Percentiles rank a stretch among this genome's conserved stretches.
These are phyloP conservation scores for Misgurnus mizolepis DNA, from an alignment of 2,113 vertebrate species.

Conservation along the genomic window DNA sequence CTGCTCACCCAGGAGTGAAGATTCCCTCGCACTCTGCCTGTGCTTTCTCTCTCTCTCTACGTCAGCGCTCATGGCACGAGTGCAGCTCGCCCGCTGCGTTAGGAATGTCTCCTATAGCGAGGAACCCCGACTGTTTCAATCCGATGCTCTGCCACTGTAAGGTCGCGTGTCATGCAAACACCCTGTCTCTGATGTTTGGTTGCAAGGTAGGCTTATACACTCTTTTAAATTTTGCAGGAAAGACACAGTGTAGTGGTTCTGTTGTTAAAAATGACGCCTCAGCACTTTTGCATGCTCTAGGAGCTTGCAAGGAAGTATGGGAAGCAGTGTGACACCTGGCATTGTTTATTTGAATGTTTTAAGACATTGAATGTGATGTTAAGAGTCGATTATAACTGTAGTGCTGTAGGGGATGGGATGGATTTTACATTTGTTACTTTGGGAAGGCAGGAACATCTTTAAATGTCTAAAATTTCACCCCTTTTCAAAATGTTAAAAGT, in stretches of 20 bases:
- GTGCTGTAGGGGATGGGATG: too few relatives aligned
- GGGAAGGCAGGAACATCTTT: background rate
- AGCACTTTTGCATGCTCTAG: background rate
- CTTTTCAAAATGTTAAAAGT: background rate
- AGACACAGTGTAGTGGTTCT: background rate
- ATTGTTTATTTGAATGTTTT: too few relatives aligned
- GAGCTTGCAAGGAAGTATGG: background rate
- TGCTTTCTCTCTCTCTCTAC: constrained; percentile 49
- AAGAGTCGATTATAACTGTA: background rate
- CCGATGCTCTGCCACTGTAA: constrained; percentile 97
- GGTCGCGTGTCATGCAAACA: constrained; percentile 94
- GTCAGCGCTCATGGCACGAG: constrained; percentile 46
- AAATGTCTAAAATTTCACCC: background rate
- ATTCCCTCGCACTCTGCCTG: constrained; percentile 23
- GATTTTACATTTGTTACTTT: background rate
- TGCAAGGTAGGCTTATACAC: constrained; percentile 87
- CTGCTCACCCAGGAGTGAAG: constrained; percentile 50
- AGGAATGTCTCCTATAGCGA: constrained; percentile 90
- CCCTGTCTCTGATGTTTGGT: constrained; percentile 95
- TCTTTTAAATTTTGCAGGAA: background rate
- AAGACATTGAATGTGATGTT: background rate
- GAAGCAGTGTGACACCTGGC: background rate
- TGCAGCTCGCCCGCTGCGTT: constrained; percentile 68
- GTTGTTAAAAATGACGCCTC: background rate
- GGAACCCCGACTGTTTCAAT: constrained; percentile 83